Conservation (phyloP, 2,797 vertebrate species). For the Pseudochromis fuscus region DNA sequence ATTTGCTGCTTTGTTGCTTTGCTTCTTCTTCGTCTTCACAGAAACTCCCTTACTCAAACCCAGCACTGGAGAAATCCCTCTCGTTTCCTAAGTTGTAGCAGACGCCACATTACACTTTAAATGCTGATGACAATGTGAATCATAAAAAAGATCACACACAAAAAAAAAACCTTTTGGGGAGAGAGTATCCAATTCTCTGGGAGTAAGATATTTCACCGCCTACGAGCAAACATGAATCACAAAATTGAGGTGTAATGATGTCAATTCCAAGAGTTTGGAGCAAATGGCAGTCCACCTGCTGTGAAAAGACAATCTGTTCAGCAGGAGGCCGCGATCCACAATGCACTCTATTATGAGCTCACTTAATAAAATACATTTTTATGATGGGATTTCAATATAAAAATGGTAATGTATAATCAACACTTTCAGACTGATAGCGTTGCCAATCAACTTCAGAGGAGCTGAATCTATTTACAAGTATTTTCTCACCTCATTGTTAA, state of each 20-base stretch:
- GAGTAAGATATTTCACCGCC: constrained; percentile 74
- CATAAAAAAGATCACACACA: constrained; percentile 69
- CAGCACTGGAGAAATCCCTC: constrained; percentile 33
- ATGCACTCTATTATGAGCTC: constrained; percentile 80
- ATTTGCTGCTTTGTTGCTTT: constrained; percentile 22
- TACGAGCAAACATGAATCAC: constrained; percentile 83
- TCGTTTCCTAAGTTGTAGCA: constrained; percentile 35
- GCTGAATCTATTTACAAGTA: constrained; percentile 55
- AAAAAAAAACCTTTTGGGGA: constrained; percentile 63
- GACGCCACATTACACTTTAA: constrained; percentile 57
- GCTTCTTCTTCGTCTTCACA: constrained; percentile 35
- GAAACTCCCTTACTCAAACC: constrained; percentile 47
- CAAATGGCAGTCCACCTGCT: constrained; percentile 84
- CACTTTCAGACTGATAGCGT: constrained; percentile 57
- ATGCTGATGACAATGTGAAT: constrained; percentile 62
- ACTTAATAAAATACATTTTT: constrained; percentile 85
- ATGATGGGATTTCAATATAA: constrained; percentile 82
- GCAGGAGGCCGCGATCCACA: constrained; percentile 73
- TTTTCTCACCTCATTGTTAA: constrained; percentile 56
- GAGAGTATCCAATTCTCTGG: constrained; percentile 52
- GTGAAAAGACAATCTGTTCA: constrained; percentile 86
- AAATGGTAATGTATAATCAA: constrained; percentile 83
- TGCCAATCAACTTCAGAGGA: constrained; percentile 69
- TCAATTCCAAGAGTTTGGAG: constrained; percentile 86
- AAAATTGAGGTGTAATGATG: constrained; percentile 89